A percentile compares a stretch with the other conserved stretches of the same genome.
Conservation (phyloP, 2,888 invertebrate species). For the Drosophila suboccidentalis region DNA sequence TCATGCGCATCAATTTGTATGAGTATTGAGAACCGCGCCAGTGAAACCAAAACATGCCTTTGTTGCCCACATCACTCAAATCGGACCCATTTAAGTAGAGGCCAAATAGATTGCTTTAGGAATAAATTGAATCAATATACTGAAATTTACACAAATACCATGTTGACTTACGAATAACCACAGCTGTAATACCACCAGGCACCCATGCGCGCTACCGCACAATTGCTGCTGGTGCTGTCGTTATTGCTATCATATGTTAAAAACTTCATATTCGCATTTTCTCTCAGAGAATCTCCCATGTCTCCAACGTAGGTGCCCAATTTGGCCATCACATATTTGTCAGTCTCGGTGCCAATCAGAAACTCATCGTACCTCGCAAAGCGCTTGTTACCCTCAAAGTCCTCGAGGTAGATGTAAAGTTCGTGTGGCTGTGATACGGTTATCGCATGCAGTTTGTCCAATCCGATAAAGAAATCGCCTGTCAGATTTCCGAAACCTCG, state of each 20-base stretch:
- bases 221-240: constrained; percentile 88
- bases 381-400: constrained; percentile 87
- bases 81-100: constrained; percentile 16
- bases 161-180: constrained; percentile 65
- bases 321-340: constrained; percentile 89
- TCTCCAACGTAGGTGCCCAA: constrained; percentile 86
- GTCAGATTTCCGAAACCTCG: constrained; percentile 90
- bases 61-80: background rate
- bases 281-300: constrained; percentile 89
- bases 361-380: constrained; percentile 88
- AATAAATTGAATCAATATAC: background rate
- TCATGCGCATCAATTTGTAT: constrained; percentile 26
- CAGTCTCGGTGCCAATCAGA: constrained; percentile 88
- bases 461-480: constrained; percentile 90
- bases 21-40: constrained; percentile 10
- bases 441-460: constrained; percentile 88
- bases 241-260: constrained; percentile 89
- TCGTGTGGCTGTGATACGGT: constrained; percentile 86
- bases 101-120: constrained; percentile 7
- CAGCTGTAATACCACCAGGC: constrained; percentile 92
- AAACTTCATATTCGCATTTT: constrained; percentile 90
- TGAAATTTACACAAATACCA: background rate
- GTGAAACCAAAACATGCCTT: constrained; percentile 6
- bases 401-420: constrained; percentile 88
- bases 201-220: constrained; percentile 89